Conservation (phyloP, 2,113 vertebrate species). For the Anhinga anhinga region DNA sequence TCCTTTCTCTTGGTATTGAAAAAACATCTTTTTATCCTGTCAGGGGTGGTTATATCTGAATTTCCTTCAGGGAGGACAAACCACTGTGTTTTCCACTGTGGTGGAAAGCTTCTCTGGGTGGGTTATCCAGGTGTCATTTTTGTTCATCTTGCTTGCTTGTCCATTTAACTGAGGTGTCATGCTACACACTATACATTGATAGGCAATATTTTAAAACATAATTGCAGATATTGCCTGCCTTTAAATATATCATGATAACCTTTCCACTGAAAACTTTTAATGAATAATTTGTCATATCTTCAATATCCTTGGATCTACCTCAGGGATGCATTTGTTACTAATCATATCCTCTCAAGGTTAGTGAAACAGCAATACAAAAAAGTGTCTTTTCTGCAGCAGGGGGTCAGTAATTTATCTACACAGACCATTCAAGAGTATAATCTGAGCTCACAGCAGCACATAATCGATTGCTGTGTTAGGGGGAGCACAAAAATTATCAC, state of each 20-base stretch:
- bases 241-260: not conserved
- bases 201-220: not conserved
- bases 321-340: not conserved
- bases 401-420: not conserved
- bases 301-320: not conserved
- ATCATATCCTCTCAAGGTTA: not conserved
- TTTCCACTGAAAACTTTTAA: not conserved
- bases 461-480: not conserved
- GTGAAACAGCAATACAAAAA: not conserved
- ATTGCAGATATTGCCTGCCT: not conserved
- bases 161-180: not conserved
- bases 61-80: not conserved
- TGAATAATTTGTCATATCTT: not conserved
- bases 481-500: not conserved
- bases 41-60: not conserved
- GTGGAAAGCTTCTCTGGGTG: not conserved
- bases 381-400: not conserved
- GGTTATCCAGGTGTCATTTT: not conserved
- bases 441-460: not conserved
- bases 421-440: not conserved
- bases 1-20: not conserved
- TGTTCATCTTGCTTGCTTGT: not conserved
- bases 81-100: not conserved
- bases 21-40: not conserved
- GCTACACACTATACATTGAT: rapidly evolving